Conservation (phyloP, 2,113 vertebrate genomes). For the Gallinago media region DNA sequence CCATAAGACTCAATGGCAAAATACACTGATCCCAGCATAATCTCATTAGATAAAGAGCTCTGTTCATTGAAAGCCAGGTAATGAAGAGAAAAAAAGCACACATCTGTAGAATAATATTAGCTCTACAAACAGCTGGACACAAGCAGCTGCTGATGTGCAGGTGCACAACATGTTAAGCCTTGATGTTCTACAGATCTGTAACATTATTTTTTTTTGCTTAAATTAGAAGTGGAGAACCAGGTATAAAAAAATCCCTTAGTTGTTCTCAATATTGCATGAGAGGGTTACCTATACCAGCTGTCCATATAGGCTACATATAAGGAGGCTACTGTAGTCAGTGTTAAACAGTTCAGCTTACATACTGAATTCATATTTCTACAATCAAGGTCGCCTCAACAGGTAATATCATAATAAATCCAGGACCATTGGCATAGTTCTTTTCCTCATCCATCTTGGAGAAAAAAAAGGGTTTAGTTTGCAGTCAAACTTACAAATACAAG, state of each 20-base stretch:
- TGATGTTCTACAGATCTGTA: background rate
- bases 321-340: background rate
- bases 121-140: slow-evolving; percentile 38
- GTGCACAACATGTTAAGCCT: background rate
- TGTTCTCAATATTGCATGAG: background rate
- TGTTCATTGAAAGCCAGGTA: slow-evolving; percentile 2
- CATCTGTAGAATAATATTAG: slow-evolving; percentile 14
- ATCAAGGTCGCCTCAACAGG: background rate
- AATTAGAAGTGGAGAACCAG: background rate
- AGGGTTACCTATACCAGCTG: background rate
- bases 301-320: background rate
- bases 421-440: background rate
- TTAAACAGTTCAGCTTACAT: background rate
- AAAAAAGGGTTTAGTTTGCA: background rate
- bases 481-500: slow-evolving; percentile 80
- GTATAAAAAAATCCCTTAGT: background rate
- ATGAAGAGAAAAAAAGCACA: background rate
- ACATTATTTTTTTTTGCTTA: background rate
- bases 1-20: background rate
- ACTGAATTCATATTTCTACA: background rate
- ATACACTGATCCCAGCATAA: background rate
- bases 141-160: slow-evolving; percentile 2
- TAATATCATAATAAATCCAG: background rate
- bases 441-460: background rate
- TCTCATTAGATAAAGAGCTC: background rate